Evolutionary conservation across 2,888 invertebrate species (phyloP).

Genomic region (Sipha maydis): DNA sequence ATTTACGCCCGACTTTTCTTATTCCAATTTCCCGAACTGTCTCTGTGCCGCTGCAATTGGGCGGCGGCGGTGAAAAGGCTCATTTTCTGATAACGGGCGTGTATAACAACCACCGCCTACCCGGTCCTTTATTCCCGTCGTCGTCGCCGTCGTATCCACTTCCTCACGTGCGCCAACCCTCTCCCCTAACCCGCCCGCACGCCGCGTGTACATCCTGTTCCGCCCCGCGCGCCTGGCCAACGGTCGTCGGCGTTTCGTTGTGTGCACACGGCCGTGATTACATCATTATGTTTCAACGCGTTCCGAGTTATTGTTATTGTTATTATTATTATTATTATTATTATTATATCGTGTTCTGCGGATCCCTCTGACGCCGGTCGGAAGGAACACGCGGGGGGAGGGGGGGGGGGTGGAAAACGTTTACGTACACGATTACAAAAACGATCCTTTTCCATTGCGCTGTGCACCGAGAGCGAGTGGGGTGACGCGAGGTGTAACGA

Average conservation of each 20-base stretch:
- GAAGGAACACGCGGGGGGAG: neutral
- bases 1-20: constrained; percentile 66
- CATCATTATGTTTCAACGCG: constrained; percentile 65
- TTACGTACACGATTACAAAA: constrained; percentile 4
- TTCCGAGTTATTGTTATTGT: constrained; percentile 62
- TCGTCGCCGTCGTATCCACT: constrained; percentile 64
- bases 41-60: constrained; percentile 45
- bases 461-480: neutral
- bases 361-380: neutral
- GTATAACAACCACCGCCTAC: neutral
- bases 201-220: neutral
- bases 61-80: constrained; percentile 64
- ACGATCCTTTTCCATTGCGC: constrained; percentile 29
- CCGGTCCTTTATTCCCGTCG: neutral
- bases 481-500: constrained; percentile 4
- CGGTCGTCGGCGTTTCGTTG: neutral
- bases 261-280: constrained; percentile 45
- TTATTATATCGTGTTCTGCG: neutral
- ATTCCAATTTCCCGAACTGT: constrained; percentile 66
- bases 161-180: neutral
- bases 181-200: neutral
- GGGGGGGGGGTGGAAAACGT: neutral
- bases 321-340: constrained; percentile 27
- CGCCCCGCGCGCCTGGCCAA: neutral
- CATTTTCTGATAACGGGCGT: constrained; percentile 65